Conservation (phyloP, 2,797 vertebrate species). For the Sardinella longiceps region DNA sequence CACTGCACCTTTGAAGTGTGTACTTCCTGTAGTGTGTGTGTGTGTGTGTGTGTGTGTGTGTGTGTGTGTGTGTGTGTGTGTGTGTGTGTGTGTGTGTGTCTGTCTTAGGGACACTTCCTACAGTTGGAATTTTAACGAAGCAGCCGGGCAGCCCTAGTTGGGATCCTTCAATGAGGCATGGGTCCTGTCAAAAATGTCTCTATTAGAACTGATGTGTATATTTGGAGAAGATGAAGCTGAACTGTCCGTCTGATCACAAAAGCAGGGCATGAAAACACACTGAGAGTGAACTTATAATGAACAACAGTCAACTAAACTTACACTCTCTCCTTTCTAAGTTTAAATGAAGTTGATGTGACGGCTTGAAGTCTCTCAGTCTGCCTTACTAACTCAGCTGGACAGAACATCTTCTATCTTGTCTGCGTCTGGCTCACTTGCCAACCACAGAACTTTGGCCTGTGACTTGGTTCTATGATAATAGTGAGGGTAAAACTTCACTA, state of each 20-base stretch:
- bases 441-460: background rate
- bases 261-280: background rate
- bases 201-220: background rate
- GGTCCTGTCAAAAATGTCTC: background rate
- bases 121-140: too few relatives aligned
- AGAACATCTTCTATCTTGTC: background rate
- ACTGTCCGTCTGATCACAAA: background rate
- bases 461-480: background rate
- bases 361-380: background rate
- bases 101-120: background rate
- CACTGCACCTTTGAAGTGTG: background rate
- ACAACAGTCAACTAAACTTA: background rate
- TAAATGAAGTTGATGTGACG: background rate
- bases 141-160: too few relatives aligned
- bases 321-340: background rate
- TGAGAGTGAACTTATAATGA: background rate
- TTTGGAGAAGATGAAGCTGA: background rate
- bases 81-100: background rate
- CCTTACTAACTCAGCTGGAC: background rate
- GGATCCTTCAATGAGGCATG: too few relatives aligned
- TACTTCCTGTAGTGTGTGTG: background rate
- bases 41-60: background rate
- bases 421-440: background rate
- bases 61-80: background rate
- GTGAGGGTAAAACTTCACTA: background rate